phyloP scores from a whole-genome alignment of 2,113 vertebrate genomes.

The human (Homo sapiens) region DNA sequence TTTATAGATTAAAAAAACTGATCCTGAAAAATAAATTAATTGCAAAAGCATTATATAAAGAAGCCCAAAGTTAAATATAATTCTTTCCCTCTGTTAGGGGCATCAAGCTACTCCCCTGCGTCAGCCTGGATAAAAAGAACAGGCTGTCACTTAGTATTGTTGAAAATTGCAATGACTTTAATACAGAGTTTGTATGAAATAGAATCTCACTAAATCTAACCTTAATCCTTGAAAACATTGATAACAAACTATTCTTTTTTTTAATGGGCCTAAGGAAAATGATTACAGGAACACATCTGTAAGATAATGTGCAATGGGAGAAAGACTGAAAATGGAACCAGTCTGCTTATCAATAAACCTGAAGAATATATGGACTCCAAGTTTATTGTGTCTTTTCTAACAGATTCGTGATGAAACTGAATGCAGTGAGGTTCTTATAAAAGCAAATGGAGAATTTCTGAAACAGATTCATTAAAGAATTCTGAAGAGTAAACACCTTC shows the following conservation, averaged over 20 bases:
- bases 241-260: neutral
- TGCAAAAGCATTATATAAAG: neutral
- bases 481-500: neutral
- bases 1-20: neutral
- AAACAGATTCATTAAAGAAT: slow-evolving; percentile 29
- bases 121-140: neutral
- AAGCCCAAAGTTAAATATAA: neutral
- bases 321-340: neutral
- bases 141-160: neutral
- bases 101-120: neutral
- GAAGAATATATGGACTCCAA: neutral
- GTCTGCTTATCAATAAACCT: neutral
- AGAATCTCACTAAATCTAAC: neutral
- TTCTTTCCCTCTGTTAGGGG: neutral
- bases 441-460: slow-evolving; percentile 47
- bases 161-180: neutral
- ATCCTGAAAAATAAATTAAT: neutral
- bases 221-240: neutral
- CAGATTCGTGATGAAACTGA: slow-evolving; percentile 21
- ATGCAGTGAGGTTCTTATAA: slow-evolving; percentile 46
- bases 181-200: neutral
- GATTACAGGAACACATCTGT: neutral
- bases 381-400: slow-evolving; percentile 19
- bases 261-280: neutral
- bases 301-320: neutral